Base-by-base conservation (phyloP, 2,888 invertebrate species). In the Callosobruchus maculatus region DNA sequence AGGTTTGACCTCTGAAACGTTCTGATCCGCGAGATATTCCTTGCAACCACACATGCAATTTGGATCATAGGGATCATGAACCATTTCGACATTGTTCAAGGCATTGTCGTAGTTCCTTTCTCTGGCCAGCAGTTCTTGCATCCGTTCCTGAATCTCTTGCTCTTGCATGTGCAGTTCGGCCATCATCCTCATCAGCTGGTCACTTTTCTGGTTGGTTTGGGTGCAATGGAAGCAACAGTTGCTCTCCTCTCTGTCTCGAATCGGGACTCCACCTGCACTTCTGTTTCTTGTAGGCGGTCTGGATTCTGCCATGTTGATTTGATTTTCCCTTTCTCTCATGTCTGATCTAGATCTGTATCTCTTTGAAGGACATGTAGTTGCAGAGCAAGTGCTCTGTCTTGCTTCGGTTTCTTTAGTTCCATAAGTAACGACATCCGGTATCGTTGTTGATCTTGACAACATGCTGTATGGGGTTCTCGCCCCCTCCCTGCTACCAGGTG, bases 41-140 rank as follows among this genome's bases (percentile, higher is more conserved):
- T 74, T 70, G 68, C 49, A 49, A 13, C 49, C 49, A 22, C 75
- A 76, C 22, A 71, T 70, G 68, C 74, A 77, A 21, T 68, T 70
- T 3, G 74, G 67, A 21, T 71, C 30, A 21, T 71, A 21, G 0
- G 70, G 49, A 20, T 71, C 70, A 0, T 31, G 68, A 30, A 72
- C 67, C 20, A 71, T 71, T 20, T 74, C 73, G 66, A 75, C 71
- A 22, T 77, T 78, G 20, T 75, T 74, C 1, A 79, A 72, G 1
- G 76, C 74, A 31, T 72, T 91, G 80, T 93, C 88, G 81, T 93
- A 93, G 0, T 92, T 91, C 0, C 91, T 88, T 83, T 93, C 93
- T 70, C 91, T 88, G 72, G 89, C 87, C 83, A 93, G 91, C 72
- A 93, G 83, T 77, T 93, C 92, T 67, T 88, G 88, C 21, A 94